Evolutionary conservation across 2,888 invertebrate genomes (phyloP), one percentile per base, ranked within the genome.

Genomic region (Danaus chrysippus): DNA sequence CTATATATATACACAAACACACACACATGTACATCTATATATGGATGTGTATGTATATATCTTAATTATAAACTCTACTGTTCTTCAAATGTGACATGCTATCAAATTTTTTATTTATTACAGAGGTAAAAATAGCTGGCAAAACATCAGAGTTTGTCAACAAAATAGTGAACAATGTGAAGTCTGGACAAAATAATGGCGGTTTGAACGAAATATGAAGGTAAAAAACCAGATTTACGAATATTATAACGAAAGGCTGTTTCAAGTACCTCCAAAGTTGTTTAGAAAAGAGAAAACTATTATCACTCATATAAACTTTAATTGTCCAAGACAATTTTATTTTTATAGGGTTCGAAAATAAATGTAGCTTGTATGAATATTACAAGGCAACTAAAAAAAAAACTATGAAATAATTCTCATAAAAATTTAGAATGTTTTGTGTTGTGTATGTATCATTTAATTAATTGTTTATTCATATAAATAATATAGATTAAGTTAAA

Each of bases 81-180:
- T 34, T 3, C 6, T 34, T 0, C 23, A 34, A 34, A 34, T 5
- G 6, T 34, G 23, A 34, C 6, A 34, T 34, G 23, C 23, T 34
- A 3, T 34, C 23, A 46, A 46, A 46, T 6, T 2, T 15, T 13
- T 17, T 17, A 52, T 49, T 72, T 72, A 61, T 91, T 93, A 61
- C 93, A 96, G 98, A 95, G 87, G 87, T 95, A 59, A 95, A 94
- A 92, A 96, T 98, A 79, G 98, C 97, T 58, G 98, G 97, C 59
- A 93, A 95, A 74, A 96, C 98, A 56, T 97, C 98, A 11, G 98
- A 98, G 74, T 98, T 96, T 85, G 98, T 99, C 49, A 98, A 98
- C 84, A 94, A 94, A 87, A 94, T 98, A 64, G 90, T 98, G 84
- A 97, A 97, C 64, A 97, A 96, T 82, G 94, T 98, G 60, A 96